These are phyloP conservation scores for Yasuhikotakia modesta DNA, from an alignment of 2,797 vertebrate genomes.

Conservation along the genomic window DNA sequence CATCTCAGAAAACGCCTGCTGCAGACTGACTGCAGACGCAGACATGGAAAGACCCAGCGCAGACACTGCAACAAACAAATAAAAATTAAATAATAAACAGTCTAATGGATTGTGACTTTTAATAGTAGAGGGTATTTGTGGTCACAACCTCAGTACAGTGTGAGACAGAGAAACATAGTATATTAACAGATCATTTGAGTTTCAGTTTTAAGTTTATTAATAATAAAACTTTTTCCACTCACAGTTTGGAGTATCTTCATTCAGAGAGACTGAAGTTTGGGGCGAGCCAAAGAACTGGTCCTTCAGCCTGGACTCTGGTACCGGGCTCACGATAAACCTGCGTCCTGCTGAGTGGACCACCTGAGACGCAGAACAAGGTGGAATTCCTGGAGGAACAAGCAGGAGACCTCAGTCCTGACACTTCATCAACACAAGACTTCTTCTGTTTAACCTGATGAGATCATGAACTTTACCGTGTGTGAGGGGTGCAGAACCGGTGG, in stretches of 20 bases:
- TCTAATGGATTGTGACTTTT: too few species aligned
- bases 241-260: conserved; percentile 74
- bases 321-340: conserved; percentile 94
- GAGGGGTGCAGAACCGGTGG: conserved; percentile 78
- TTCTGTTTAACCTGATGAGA: background rate
- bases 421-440: background rate
- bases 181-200: too few species aligned
- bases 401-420: background rate
- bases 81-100: too few species aligned
- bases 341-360: conserved; percentile 96
- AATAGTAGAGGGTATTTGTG: too few species aligned
- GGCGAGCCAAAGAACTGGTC: conserved; percentile 78
- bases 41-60: conserved; percentile 88
- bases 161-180: too few species aligned
- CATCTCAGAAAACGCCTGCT: conserved; percentile 92
- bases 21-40: conserved; percentile 87
- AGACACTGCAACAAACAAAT: conserved; percentile 67
- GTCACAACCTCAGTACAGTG: too few species aligned
- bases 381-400: conserved; percentile 70
- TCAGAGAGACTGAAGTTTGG: conserved; percentile 61
- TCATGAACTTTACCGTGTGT: conserved; percentile 74
- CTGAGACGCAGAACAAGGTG: conserved; percentile 83
- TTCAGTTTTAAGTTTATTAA: too few species aligned
- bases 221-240: conserved; percentile 44
- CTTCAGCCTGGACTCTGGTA: conserved; percentile 90